Evolutionary conservation across 2,888 invertebrate species (phyloP).

Genomic region (Endomychus coccineus): DNA sequence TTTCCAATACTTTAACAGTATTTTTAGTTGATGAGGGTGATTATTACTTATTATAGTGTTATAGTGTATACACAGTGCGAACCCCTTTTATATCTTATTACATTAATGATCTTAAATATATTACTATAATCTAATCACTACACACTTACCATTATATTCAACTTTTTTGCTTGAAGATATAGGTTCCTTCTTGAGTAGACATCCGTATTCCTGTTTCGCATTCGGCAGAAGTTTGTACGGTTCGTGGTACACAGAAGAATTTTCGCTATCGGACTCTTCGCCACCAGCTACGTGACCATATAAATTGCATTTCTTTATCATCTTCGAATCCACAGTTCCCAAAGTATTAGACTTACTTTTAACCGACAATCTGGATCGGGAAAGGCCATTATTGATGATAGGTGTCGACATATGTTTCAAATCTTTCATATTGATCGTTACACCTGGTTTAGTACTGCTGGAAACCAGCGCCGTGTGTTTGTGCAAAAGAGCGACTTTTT

Average conservation of each 20-base stretch:
- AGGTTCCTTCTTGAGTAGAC: conserved; percentile 46
- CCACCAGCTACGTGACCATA: conserved; percentile 45
- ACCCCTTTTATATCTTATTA: too few species aligned
- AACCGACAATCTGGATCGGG: conserved; percentile 46
- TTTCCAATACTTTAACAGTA: too few species aligned
- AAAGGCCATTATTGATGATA: conserved; percentile 49
- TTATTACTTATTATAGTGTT: too few species aligned
- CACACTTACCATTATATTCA: conserved; percentile 47
- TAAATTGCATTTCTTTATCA: conserved; percentile 40
- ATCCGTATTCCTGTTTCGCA: conserved; percentile 47
- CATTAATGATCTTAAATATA: too few species aligned
- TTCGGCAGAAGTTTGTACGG: conserved; percentile 49
- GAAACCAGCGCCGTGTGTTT: conserved; percentile 55
- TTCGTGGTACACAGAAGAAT: conserved; percentile 51
- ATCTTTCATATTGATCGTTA: conserved; percentile 37
- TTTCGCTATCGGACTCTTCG: conserved; percentile 51
- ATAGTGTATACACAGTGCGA: too few species aligned
- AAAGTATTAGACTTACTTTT: conserved; percentile 41
- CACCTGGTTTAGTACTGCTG: conserved; percentile 48
- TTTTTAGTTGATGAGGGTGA: too few species aligned
- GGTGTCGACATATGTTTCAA: conserved; percentile 51
- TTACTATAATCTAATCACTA: too few species aligned
- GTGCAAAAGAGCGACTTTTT: conserved; percentile 55
- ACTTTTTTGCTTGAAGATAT: conserved; percentile 48
- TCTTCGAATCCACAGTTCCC: conserved; percentile 37